Evolutionary conservation across 64 coral and sea anemone species (phyloP).

Genomic region (Catalaphyllia jardinei): DNA sequence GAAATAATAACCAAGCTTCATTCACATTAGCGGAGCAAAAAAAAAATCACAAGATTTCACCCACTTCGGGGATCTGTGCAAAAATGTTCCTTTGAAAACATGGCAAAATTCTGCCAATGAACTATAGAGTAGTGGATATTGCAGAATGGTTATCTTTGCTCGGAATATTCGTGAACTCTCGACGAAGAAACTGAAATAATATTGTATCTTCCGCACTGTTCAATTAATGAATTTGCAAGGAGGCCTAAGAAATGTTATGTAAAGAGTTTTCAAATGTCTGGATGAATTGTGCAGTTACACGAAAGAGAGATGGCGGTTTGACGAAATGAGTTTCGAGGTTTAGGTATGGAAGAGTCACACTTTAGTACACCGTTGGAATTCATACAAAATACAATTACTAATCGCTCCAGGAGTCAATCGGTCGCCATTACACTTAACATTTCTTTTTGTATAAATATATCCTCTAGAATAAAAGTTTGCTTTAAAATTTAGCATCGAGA

Average conservation of each 20-base stretch:
- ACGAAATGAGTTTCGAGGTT: neutral
- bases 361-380: slow-evolving; percentile 1
- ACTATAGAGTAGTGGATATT: neutral
- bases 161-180: slow-evolving; percentile 20
- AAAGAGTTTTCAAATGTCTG: no score
- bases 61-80: neutral
- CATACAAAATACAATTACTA: neutral
- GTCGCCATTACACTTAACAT: no score
- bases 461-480: no score
- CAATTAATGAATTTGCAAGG: neutral
- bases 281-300: neutral
- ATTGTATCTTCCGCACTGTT: neutral
- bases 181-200: neutral
- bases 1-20: no score
- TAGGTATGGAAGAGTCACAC: neutral
- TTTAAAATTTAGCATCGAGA: no score
- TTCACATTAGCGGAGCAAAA: neutral
- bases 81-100: neutral
- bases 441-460: no score
- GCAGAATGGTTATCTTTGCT: neutral
- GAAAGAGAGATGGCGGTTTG: neutral
- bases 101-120: neutral
- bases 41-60: neutral
- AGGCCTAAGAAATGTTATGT: neutral
- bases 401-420: no score